Evolutionary conservation across 2,888 invertebrate species (phyloP).

Genomic region (Colostygia pectinataria): DNA sequence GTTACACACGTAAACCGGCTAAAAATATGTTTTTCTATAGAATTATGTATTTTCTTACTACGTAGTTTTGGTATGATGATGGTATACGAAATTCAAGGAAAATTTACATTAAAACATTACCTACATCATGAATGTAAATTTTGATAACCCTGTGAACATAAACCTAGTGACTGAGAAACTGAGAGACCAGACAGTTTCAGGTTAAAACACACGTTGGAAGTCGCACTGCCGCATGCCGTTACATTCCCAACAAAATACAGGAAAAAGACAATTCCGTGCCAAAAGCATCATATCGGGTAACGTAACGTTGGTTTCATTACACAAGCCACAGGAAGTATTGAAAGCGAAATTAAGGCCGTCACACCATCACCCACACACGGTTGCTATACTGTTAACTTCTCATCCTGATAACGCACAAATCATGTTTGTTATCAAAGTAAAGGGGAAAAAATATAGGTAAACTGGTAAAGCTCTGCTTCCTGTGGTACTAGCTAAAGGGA

Average conservation of each 20-base stretch:
- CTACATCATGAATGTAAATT: too few species aligned
- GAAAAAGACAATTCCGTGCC: conserved; percentile 10
- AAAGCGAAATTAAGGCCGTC: too few species aligned
- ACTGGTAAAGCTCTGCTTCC: too few species aligned
- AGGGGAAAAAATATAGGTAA: too few species aligned
- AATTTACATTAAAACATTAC: neutral
- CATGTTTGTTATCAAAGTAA: too few species aligned
- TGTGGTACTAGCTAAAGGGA: too few species aligned
- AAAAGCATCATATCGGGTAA: conserved; percentile 15
- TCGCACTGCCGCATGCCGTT: neutral
- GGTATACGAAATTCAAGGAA: neutral
- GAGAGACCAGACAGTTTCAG: conserved; percentile 9
- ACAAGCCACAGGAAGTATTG: conserved; percentile 7
- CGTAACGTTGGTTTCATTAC: conserved; percentile 8
- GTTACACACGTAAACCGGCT: conserved; percentile 18
- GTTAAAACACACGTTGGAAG: neutral
- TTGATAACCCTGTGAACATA: conserved; percentile 8
- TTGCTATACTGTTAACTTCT: too few species aligned
- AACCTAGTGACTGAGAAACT: conserved; percentile 8
- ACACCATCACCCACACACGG: too few species aligned
- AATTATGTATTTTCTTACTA: neutral
- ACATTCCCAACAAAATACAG: conserved; percentile 6
- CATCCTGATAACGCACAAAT: too few species aligned
- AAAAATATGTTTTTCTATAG: neutral
- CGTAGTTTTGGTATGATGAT: too few species aligned